Conservation (phyloP, 2,888 invertebrate genomes). For the Polymixis lichenea region DNA sequence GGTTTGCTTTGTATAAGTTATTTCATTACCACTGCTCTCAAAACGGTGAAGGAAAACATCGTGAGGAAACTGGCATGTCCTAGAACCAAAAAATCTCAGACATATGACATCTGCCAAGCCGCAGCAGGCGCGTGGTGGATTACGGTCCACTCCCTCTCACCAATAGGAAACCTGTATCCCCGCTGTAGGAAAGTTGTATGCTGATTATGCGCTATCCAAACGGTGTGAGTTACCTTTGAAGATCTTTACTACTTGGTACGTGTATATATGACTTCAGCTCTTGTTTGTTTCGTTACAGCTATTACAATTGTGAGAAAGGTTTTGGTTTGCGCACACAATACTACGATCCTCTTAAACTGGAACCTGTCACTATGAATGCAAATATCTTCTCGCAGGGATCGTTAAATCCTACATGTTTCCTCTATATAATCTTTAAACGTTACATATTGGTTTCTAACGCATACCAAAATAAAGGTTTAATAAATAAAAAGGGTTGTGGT, state of each 20-base stretch:
- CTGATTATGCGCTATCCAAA: not conserved
- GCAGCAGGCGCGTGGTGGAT: not conserved
- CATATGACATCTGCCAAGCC: no score
- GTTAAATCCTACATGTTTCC: constrained; percentile 35
- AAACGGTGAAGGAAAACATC: no score
- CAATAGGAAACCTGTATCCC: not conserved
- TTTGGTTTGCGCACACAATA: constrained; percentile 14
- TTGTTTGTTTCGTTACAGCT: constrained; percentile 25
- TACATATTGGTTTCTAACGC: constrained; percentile 31
- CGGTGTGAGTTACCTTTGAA: not conserved
- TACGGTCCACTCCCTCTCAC: not conserved
- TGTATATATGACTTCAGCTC: not conserved
- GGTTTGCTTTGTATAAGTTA: no score
- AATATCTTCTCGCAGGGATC: constrained; percentile 37
- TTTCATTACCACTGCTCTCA: no score
- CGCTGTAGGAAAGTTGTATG: not conserved
- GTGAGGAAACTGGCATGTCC: no score
- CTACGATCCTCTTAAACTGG: constrained; percentile 9
- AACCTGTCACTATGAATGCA: constrained; percentile 45
- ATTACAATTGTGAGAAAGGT: constrained; percentile 9
- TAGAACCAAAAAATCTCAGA: no score
- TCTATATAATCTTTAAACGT: constrained; percentile 32
- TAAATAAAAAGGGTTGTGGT: not conserved
- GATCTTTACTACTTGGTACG: not conserved
- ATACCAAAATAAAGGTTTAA: not conserved